These are phyloP conservation scores for Cylloceria caligata DNA, from an alignment of 2,888 invertebrate genomes.

Conservation along the genomic window DNA sequence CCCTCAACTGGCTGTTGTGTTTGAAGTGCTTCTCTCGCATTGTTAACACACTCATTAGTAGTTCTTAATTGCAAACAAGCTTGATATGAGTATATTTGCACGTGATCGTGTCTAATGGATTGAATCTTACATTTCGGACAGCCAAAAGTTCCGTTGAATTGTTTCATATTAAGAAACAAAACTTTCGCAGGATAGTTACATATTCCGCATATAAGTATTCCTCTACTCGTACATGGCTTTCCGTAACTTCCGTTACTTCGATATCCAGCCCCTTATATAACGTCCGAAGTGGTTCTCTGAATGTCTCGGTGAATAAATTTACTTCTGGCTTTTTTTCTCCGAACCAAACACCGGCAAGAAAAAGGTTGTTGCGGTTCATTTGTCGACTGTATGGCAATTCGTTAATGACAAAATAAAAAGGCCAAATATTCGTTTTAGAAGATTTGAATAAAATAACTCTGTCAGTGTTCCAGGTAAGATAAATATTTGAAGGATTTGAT, in stretches of 20 bases:
- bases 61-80: not conserved
- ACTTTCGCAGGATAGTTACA: slow-evolving; percentile 25
- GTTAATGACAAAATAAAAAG: slow-evolving; percentile 12
- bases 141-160: not conserved
- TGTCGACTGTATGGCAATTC: not conserved
- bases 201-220: slow-evolving; percentile 17
- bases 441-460: slow-evolving; percentile 33
- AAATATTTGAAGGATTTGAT: slow-evolving; percentile 25
- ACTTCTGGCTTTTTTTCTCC: not conserved
- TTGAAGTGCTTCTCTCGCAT: slow-evolving; percentile 12
- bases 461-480: slow-evolving; percentile 41
- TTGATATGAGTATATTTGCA: slow-evolving; percentile 14
- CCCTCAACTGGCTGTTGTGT: slow-evolving; percentile 1
- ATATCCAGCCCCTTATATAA: not conserved
- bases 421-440: not conserved
- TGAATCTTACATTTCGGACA: slow-evolving; percentile 25
- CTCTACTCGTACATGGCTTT: not conserved
- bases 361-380: not conserved
- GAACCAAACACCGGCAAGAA: slow-evolving; percentile 2
- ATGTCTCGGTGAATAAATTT: not conserved
- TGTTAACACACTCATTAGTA: not conserved
- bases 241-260: not conserved
- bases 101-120: not conserved
- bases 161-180: slow-evolving; percentile 36
- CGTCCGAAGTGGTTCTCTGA: not conserved